Evolutionary conservation across 2,113 vertebrate species (phyloP).

Genomic region (Brachypteracias leptosomus): DNA sequence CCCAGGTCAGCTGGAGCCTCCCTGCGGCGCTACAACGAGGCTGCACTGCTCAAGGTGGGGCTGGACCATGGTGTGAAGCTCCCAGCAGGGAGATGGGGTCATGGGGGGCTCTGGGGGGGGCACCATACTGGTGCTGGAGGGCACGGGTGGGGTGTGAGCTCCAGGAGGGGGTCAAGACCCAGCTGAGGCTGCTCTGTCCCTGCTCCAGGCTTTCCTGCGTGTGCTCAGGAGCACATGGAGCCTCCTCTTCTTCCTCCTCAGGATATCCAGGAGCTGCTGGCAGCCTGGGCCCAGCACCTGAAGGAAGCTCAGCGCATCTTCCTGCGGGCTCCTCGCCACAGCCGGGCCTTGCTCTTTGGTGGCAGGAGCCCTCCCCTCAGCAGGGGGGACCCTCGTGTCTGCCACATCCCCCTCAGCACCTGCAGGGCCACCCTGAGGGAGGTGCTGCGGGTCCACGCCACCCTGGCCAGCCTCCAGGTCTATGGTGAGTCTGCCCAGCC

Average conservation of each 20-base stretch:
- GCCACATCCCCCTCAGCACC: conserved; percentile 85
- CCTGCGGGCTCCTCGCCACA: conserved; percentile 82
- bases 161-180: neutral
- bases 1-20: conserved; percentile 88
- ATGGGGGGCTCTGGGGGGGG: neutral
- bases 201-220: neutral
- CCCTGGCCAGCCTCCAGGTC: conserved; percentile 83
- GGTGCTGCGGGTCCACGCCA: conserved; percentile 78
- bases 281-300: conserved; percentile 82
- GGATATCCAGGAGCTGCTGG: conserved; percentile 91
- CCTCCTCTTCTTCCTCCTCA: conserved; percentile 46
- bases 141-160: neutral
- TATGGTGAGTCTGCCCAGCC: conserved; percentile 76
- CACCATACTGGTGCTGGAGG: neutral
- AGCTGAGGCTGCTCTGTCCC: neutral
- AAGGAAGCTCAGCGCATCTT: conserved; percentile 82
- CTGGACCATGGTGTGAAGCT: neutral
- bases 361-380: conserved; percentile 76
- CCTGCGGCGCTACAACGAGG: conserved; percentile 90
- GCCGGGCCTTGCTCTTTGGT: conserved; percentile 81
- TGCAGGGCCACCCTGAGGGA: conserved; percentile 90
- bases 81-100: fast-evolving
- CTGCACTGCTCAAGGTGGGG: conserved; percentile 81
- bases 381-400: conserved; percentile 80
- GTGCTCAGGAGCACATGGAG: neutral